These are phyloP conservation scores for Paramisgurnus dabryanus DNA, from an alignment of 2,113 vertebrate genomes.

Conservation along the genomic window DNA sequence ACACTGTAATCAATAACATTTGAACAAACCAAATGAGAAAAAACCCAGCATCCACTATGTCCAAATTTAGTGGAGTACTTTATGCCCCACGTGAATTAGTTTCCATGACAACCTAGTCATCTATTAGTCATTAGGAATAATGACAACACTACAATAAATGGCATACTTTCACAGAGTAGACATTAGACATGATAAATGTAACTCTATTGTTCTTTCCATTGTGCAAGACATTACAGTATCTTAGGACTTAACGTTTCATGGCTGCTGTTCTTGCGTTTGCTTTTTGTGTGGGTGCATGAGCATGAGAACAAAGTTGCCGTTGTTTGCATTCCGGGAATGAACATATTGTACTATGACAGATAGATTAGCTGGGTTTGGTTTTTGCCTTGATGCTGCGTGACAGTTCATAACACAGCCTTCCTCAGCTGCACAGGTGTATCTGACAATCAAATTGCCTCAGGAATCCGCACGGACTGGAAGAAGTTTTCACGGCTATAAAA, in stretches of 20 bases:
- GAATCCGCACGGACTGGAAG: not conserved
- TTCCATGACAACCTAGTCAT: slow-evolving; percentile 45
- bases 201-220: slow-evolving; percentile 7
- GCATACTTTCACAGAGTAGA: slow-evolving; percentile 1
- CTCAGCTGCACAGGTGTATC: not conserved
- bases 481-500: not conserved
- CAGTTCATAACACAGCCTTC: slow-evolving; percentile 24
- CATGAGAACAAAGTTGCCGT: not conserved
- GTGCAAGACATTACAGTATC: not conserved
- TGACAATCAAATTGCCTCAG: not conserved
- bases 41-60: not conserved
- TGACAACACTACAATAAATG: slow-evolving; percentile 19
- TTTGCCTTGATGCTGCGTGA: not conserved
- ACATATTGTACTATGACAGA: slow-evolving; percentile 24
- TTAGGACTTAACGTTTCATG: not conserved
- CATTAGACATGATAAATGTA: slow-evolving; percentile 20
- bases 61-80: slow-evolving; percentile 18
- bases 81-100: slow-evolving; percentile 25
- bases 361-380: slow-evolving; percentile 25
- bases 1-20: slow-evolving; percentile 27
- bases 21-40: not conserved
- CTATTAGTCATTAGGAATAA: slow-evolving; percentile 18
- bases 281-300: slow-evolving; percentile 4
- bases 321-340: not conserved
- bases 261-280: not conserved